Evolutionary conservation across 2,888 invertebrate species (phyloP).

Genomic region (Dynastes maya): DNA sequence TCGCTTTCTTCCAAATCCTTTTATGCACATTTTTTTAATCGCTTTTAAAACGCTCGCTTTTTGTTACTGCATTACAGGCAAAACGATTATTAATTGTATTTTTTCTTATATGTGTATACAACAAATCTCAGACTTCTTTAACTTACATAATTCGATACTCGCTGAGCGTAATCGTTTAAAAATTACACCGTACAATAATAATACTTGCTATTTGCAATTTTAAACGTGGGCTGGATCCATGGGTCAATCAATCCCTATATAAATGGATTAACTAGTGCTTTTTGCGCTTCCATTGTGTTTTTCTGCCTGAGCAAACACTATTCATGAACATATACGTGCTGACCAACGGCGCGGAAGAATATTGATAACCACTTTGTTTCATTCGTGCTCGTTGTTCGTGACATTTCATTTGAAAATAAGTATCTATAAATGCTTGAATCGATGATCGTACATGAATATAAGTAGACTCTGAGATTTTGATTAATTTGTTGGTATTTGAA

Average conservation of each 20-base stretch:
- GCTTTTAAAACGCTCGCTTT: too few relatives aligned
- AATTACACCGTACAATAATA: conserved; percentile 37
- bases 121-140: too few relatives aligned
- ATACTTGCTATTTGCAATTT: not conserved
- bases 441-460: not conserved
- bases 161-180: not conserved
- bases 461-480: too few relatives aligned
- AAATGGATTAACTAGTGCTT: conserved; percentile 65
- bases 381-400: conserved; percentile 61
- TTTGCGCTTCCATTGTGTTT: conserved; percentile 66
- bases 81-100: too few relatives aligned
- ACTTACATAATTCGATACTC: too few relatives aligned
- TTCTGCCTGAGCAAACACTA: conserved; percentile 64
- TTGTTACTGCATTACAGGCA: too few relatives aligned
- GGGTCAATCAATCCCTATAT: conserved; percentile 66
- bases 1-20: too few relatives aligned
- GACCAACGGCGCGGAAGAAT: conserved; percentile 64
- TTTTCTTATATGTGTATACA: too few relatives aligned
- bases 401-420: conserved; percentile 45
- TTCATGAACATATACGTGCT: conserved; percentile 59
- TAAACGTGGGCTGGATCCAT: conserved; percentile 47
- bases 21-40: too few relatives aligned
- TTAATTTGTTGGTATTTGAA: too few relatives aligned
- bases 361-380: conserved; percentile 67
- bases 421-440: conserved; percentile 20